phyloP scores from a whole-genome alignment of 2,797 vertebrate genomes.

The Sarcoramphus papa region DNA sequence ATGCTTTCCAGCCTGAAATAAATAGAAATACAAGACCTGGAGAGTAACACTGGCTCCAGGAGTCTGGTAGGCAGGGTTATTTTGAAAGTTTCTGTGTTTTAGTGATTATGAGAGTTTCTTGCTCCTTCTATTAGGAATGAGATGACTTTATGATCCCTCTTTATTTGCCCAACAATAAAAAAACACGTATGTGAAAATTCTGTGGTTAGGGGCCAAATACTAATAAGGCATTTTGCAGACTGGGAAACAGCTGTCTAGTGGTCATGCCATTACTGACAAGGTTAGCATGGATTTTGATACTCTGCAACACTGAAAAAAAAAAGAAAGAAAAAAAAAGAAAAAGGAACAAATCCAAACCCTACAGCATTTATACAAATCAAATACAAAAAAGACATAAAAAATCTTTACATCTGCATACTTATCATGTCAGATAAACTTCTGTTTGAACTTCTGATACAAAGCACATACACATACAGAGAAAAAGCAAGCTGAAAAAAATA shows the following conservation, averaged over 20 bases:
- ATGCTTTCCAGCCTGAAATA: not conserved
- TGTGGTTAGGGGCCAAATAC: not conserved
- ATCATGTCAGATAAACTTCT: not conserved
- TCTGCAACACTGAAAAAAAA: accelerated
- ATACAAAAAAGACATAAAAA: not conserved
- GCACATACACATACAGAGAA: not conserved
- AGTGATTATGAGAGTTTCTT: not conserved
- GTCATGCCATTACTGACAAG: not conserved
- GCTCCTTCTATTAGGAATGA: not conserved
- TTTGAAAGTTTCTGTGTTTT: not conserved
- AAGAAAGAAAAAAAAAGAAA: accelerated
- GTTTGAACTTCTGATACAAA: not conserved
- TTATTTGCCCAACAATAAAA: not conserved
- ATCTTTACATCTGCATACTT: not conserved
- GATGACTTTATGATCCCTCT: not conserved
- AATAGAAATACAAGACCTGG: not conserved
- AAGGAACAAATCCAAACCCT: not conserved
- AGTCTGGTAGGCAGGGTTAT: not conserved
- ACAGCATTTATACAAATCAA: not conserved
- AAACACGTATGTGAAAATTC: not conserved
- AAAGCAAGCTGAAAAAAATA: not conserved
- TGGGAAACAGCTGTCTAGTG: not conserved
- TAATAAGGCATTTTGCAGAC: not conserved
- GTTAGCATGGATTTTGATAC: not conserved
- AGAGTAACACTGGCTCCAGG: not conserved